Evolutionary conservation across 2,888 invertebrate genomes (phyloP).

Genomic region (Hedychridium roseum): DNA sequence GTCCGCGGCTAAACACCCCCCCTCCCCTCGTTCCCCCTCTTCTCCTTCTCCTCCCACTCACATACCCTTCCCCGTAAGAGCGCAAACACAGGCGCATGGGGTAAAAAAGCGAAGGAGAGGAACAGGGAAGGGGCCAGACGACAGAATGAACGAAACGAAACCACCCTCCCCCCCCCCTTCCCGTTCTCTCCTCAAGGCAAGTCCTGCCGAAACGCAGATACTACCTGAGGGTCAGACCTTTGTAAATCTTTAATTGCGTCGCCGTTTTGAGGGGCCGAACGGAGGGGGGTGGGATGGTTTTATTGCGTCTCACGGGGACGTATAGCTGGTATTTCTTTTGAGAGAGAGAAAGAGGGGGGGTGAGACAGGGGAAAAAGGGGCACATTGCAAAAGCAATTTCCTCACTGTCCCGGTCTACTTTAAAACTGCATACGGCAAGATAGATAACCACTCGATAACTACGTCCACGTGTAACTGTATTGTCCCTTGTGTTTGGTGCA

Average conservation of each 20-base stretch:
- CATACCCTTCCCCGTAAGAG: slow-evolving; percentile 9
- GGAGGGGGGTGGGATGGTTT: neutral
- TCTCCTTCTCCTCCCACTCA: neutral
- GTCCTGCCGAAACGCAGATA: no score
- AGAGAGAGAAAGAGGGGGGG: slow-evolving; percentile 1
- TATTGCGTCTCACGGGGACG: neutral
- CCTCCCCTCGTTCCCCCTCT: neutral
- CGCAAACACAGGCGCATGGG: slow-evolving; percentile 25
- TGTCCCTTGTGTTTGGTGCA: no score
- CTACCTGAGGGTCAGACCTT: no score
- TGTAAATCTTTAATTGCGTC: no score
- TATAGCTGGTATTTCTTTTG: neutral
- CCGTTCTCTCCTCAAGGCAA: no score
- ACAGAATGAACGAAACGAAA: neutral
- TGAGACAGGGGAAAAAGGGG: neutral
- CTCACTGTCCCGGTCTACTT: no score
- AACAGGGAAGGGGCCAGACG: neutral
- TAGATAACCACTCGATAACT: no score
- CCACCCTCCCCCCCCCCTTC: no score
- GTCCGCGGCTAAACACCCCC: neutral
- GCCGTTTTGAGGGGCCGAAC: no score
- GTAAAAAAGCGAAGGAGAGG: neutral
- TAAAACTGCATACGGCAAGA: no score
- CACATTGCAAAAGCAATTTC: neutral
- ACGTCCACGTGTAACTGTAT: no score